Conservation (phyloP, 2,113 vertebrate genomes). For the Vulpes ferrilata region DNA sequence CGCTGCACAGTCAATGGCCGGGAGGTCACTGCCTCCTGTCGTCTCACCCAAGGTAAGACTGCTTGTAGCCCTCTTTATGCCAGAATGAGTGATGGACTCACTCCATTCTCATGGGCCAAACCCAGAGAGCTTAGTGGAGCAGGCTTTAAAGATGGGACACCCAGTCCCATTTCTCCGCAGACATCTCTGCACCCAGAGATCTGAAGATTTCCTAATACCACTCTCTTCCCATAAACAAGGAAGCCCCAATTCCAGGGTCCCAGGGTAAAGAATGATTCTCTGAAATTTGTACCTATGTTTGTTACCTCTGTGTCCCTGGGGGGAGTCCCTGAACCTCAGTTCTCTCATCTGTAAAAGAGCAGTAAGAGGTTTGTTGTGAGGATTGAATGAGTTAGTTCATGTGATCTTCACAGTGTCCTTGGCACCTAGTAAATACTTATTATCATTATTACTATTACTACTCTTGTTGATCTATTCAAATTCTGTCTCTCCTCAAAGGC, state of each 20-base stretch:
- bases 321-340: background rate
- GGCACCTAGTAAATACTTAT: background rate
- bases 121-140: background rate
- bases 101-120: background rate
- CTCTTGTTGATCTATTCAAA: background rate
- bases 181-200: background rate
- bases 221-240: background rate
- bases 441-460: background rate
- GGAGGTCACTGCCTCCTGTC: conserved; percentile 91
- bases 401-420: background rate
- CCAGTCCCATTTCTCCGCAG: background rate
- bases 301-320: background rate
- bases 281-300: conserved; percentile 34
- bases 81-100: background rate
- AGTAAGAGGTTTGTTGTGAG: background rate
- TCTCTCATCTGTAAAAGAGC: conserved; percentile 23
- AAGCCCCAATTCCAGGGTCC: background rate
- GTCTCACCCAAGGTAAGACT: conserved; percentile 95
- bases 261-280: background rate
- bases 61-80: background rate
- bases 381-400: background rate
- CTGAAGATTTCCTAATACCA: conserved; percentile 34
- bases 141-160: background rate
- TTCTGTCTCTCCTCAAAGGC: background rate
- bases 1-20: conserved; percentile 93